phyloP scores from a whole-genome alignment of 2,113 vertebrate genomes.

The Cinclus cinclus region DNA sequence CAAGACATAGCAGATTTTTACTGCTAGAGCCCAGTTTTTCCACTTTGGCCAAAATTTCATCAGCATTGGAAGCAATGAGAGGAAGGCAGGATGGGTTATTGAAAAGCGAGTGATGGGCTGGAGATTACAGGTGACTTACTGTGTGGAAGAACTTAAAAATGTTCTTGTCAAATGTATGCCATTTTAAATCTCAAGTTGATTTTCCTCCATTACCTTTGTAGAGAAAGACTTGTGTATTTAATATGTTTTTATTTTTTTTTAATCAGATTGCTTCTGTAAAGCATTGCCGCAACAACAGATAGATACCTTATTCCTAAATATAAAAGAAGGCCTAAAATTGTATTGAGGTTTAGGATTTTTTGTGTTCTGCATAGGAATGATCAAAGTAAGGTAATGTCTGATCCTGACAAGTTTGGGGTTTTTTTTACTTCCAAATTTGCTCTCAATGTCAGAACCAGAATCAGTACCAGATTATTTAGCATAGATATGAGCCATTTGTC shows the following conservation, averaged over 20 bases:
- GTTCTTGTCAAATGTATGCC: neutral
- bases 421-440: neutral
- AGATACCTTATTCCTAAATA: neutral
- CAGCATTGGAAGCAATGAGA: neutral
- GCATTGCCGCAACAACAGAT: neutral
- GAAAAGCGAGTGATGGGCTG: neutral
- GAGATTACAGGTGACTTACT: neutral
- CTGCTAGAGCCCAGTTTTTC: neutral
- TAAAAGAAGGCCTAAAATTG: neutral
- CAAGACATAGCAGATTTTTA: neutral
- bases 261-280: neutral
- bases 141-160: neutral
- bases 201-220: neutral
- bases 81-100: neutral
- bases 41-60: neutral
- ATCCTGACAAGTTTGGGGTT: neutral
- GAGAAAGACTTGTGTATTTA: neutral
- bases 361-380: neutral
- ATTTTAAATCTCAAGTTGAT: neutral
- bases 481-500: neutral
- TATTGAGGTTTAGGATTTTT: neutral
- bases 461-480: neutral
- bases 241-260: neutral
- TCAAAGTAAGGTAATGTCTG: neutral
- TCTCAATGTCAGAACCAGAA: neutral